phyloP scores from a whole-genome alignment of 2,888 invertebrate species.

The Cerastoderma edule region DNA sequence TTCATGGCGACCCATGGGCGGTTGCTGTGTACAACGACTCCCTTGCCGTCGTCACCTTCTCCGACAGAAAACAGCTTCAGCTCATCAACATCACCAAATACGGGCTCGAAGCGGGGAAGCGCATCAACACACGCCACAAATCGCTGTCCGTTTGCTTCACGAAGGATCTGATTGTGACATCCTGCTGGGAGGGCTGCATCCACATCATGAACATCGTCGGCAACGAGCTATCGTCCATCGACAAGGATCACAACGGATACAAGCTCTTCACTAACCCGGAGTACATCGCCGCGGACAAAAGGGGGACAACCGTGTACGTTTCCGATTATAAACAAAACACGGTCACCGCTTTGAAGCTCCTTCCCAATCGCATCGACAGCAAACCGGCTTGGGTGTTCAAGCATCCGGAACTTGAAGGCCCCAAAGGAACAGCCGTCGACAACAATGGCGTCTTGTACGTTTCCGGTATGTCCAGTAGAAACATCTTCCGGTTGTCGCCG shows the following conservation, averaged over 20 bases:
- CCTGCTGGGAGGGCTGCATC: slow-evolving; percentile 57
- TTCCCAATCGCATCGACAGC: slow-evolving; percentile 47
- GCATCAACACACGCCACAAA: slow-evolving; percentile 47
- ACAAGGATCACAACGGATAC: slow-evolving; percentile 38
- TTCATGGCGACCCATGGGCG: slow-evolving; percentile 55
- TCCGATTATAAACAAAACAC: slow-evolving; percentile 53
- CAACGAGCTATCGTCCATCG: slow-evolving; percentile 31
- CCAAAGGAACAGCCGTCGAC: slow-evolving; percentile 52
- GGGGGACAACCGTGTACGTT: slow-evolving; percentile 44
- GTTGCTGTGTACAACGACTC: slow-evolving; percentile 52
- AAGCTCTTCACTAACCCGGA: slow-evolving; percentile 52
- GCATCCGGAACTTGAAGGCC: slow-evolving; percentile 45
- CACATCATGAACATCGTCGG: slow-evolving; percentile 52
- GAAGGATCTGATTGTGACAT: slow-evolving; percentile 37
- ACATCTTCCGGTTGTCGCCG: slow-evolving; percentile 55
- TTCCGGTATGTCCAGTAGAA: slow-evolving; percentile 58
- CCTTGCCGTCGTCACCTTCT: slow-evolving; percentile 52
- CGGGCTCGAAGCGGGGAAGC: slow-evolving; percentile 37
- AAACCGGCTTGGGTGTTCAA: slow-evolving; percentile 51
- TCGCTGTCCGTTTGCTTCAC: slow-evolving; percentile 54
- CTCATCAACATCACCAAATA: slow-evolving; percentile 41
- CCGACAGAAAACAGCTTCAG: slow-evolving; percentile 56
- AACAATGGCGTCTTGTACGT: slow-evolving; percentile 44
- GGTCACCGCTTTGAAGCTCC: slow-evolving; percentile 42
- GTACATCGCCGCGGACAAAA: slow-evolving; percentile 48